phyloP scores from a whole-genome alignment of 2,113 vertebrate genomes.

The Cynopterus brachyotis region DNA sequence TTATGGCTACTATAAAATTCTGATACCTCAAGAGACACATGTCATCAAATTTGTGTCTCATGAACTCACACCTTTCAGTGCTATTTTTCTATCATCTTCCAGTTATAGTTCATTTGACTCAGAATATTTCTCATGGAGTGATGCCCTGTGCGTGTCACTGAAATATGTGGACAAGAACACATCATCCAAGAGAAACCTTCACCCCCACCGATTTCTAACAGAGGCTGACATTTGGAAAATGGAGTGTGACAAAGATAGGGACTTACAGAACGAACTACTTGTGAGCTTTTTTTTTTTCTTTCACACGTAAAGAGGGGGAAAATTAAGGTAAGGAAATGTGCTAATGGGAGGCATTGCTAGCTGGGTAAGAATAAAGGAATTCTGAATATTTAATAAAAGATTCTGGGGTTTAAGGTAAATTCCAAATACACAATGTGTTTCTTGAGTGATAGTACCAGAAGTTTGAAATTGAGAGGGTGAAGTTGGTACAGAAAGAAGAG shows the following conservation, averaged over 20 bases:
- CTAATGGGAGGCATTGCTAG: neutral
- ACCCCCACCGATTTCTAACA: neutral
- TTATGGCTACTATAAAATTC: neutral
- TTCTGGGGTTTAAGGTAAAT: neutral
- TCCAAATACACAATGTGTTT: neutral
- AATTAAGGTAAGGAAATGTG: neutral
- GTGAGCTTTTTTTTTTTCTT: neutral
- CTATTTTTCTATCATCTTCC: neutral
- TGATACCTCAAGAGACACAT: neutral
- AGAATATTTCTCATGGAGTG: neutral
- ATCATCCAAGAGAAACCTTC: neutral
- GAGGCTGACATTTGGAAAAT: neutral
- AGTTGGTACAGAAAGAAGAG: neutral
- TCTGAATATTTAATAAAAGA: neutral
- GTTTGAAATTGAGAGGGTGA: neutral
- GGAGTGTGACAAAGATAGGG: neutral
- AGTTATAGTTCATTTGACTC: neutral
- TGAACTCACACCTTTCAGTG: neutral
- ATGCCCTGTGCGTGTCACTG: neutral
- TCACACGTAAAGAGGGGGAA: neutral
- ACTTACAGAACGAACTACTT: neutral
- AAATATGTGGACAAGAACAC: neutral
- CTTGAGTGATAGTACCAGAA: neutral
- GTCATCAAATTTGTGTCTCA: neutral
- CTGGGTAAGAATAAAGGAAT: neutral